Conservation (phyloP, 2,888 invertebrate species). For the Dryobota labecula region DNA sequence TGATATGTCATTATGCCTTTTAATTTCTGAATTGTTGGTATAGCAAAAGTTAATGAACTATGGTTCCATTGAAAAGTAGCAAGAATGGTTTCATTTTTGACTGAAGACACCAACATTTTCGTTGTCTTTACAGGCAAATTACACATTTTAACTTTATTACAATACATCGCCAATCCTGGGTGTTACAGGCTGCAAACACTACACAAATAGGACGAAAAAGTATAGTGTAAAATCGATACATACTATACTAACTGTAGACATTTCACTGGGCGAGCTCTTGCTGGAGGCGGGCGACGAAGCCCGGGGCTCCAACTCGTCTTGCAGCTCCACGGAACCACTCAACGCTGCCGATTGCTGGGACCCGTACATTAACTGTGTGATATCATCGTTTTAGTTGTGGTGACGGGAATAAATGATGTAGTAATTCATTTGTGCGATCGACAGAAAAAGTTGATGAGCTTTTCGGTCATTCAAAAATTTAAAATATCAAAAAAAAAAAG, state of each 20-base stretch:
- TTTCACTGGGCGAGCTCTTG: conserved; percentile 95
- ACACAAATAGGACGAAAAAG: neutral
- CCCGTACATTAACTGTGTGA: conserved; percentile 83
- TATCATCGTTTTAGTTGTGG: neutral
- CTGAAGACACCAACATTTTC: neutral
- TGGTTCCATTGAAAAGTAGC: neutral
- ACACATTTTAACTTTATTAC: neutral
- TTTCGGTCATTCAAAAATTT: neutral
- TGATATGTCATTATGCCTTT: neutral
- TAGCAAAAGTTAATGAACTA: neutral
- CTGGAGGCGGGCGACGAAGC: conserved; percentile 95
- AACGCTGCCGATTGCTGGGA: conserved; percentile 85
- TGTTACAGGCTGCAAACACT: neutral
- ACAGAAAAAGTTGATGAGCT: neutral
- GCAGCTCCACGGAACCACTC: conserved; percentile 85
- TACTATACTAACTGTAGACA: conserved; percentile 92
- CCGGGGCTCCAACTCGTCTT: conserved; percentile 91
- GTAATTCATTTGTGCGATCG: neutral
- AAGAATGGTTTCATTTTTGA: neutral
- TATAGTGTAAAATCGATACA: conserved; percentile 25
- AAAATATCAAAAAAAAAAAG: neutral
- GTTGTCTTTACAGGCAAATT: neutral
- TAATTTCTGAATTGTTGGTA: neutral
- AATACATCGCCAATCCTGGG: too few species aligned
- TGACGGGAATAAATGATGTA: neutral